These are phyloP conservation scores for Piliocolobus tephrosceles DNA, from an alignment of 2,113 vertebrate species.

Conservation along the genomic window DNA sequence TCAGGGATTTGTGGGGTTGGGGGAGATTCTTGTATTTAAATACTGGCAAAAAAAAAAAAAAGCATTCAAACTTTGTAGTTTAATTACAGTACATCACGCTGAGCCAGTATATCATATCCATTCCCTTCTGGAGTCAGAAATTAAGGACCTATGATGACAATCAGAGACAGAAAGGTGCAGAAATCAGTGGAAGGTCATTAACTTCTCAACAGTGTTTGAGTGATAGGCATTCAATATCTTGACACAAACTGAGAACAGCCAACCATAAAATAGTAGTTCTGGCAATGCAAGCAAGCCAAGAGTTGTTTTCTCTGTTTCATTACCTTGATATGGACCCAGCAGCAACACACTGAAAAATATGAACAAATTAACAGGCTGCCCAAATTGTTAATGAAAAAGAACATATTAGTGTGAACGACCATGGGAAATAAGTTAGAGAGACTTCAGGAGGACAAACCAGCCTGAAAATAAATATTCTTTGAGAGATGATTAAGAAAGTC, in stretches of 20 bases:
- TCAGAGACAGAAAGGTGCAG: neutral
- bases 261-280: neutral
- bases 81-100: neutral
- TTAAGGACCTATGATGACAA: conserved; percentile 25
- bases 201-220: conserved; percentile 31
- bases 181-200: neutral
- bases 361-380: neutral
- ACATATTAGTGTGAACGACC: neutral
- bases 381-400: neutral
- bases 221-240: neutral
- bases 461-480: neutral
- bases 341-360: neutral
- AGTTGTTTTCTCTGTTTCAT: neutral
- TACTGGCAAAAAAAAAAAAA: neutral
- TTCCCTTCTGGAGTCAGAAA: neutral
- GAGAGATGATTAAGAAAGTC: neutral
- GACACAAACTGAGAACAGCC: neutral
- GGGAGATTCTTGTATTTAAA: neutral
- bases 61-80: neutral
- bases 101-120: neutral
- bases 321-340: neutral
- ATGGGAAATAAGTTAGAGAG: neutral
- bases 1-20: neutral
- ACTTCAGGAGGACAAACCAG: neutral
- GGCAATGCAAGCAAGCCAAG: neutral